Evolutionary conservation across 2,113 vertebrate species (phyloP).

Genomic region (Arenaria interpres): DNA sequence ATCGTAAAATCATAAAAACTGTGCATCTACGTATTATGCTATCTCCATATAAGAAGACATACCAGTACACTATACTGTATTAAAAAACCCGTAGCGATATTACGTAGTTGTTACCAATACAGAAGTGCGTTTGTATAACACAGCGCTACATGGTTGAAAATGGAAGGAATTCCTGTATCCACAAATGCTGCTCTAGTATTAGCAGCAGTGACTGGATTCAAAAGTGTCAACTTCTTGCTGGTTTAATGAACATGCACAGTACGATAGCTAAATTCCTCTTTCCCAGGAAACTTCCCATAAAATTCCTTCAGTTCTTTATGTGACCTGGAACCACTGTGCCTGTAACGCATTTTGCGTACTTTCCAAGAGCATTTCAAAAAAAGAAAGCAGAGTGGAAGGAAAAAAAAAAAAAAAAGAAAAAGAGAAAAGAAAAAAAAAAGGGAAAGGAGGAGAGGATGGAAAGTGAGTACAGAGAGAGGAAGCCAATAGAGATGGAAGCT

Average conservation of each 20-base stretch:
- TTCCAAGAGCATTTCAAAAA: constrained; percentile 35
- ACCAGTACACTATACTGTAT: not conserved
- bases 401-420: rapidly evolving
- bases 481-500: constrained; percentile 45
- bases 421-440: not conserved
- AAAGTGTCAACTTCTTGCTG: not conserved
- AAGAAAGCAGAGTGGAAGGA: rapidly evolving
- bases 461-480: not conserved
- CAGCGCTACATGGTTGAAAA: constrained; percentile 18
- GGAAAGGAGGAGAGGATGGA: not conserved
- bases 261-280: not conserved
- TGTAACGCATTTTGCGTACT: not conserved
- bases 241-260: not conserved
- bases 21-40: not conserved
- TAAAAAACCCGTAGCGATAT: not conserved
- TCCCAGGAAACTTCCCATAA: constrained; percentile 37
- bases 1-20: constrained; percentile 15
- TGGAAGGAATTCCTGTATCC: not conserved
- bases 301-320: constrained; percentile 45
- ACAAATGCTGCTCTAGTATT: not conserved
- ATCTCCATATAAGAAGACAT: not conserved
- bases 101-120: not conserved
- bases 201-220: not conserved
- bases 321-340: constrained; percentile 34
- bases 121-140: not conserved